Base-by-base conservation (phyloP, 2,113 vertebrate species). In the Barbus barbus region DNA sequence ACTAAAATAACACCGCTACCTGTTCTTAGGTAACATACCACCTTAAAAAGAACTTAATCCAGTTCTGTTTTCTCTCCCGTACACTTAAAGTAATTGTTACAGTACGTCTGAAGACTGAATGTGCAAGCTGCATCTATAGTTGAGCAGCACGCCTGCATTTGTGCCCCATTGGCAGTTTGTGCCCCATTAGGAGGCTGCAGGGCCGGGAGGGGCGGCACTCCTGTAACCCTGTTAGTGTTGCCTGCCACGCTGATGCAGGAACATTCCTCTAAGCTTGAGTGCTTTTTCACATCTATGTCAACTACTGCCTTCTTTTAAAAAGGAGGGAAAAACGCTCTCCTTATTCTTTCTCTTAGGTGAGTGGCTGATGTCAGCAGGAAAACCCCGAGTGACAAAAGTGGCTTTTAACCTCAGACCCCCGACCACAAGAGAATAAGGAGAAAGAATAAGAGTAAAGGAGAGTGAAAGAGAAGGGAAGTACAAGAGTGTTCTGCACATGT, bases 361-460 rank as follows among this genome's bases (percentile, higher is more conserved):
- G 89, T 85, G 81, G 93, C 93, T 94, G 92, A 94, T 93, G 91
- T 92, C 92, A 93, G 93, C 93, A 93, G 89, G 87, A 80, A 72
- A 78, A 33, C 13, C 1, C 78, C 91, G 91, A 95, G 90, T 91
- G 93, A 94, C 93, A 93, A 90, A 80, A 85, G 58, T 88, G 90
- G 89, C 92, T 94, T 90, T 94, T 90, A 93, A 91, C 91, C 92
- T 88, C 83, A 83, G 84, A 88, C 84, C 76, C 24, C 36, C 9
- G 60, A 46, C 16, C 44, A 78, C 14, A 51, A 74, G 38, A 85
- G 24, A 67, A 77, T 14, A 28, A 9, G 26, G 20, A 8, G 33
- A 33, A 46, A 69, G 60, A 48, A 3, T 18, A 9, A 78, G n/a
- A 6, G 1, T 53, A 53, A 60, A 12, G 41, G 53, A 78, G 46